phyloP scores from a whole-genome alignment of 2,888 invertebrate species.

The Cataglyphis livida region DNA sequence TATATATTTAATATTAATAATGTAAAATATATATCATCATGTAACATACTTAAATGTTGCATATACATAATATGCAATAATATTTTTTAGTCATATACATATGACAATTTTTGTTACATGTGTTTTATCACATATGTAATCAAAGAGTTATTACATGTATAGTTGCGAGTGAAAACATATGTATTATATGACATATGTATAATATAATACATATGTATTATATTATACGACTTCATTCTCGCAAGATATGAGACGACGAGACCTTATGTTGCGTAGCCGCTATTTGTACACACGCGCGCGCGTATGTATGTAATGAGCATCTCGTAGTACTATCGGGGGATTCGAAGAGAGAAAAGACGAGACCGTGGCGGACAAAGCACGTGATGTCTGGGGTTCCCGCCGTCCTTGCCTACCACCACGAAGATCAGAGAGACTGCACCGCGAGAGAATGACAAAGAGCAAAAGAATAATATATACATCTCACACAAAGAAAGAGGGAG shows the following conservation, averaged over 20 bases:
- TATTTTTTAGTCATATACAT: background rate
- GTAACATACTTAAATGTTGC: background rate
- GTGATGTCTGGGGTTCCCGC: conserved; percentile 78
- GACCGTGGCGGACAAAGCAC: conserved; percentile 73
- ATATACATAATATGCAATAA: background rate
- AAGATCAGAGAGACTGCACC: conserved; percentile 14
- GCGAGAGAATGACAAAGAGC: conserved; percentile 32
- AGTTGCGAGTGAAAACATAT: conserved; percentile 4
- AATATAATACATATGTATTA: background rate
- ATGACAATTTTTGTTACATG: conserved; percentile 9
- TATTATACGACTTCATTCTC: conserved; percentile 27
- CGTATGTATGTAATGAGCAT: background rate
- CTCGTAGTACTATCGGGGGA: conserved; percentile 49
- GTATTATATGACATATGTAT: background rate
- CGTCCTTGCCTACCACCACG: conserved; percentile 72
- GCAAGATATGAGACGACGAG: conserved; percentile 10
- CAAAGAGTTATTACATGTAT: background rate
- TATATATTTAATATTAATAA: background rate
- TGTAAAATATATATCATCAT: background rate
- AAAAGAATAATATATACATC: conserved; percentile 43
- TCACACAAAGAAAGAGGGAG: background rate
- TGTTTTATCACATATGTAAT: background rate
- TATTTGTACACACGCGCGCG: background rate
- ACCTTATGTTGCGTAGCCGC: conserved; percentile 25
- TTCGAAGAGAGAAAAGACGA: conserved; percentile 32